Conservation (phyloP, 2,113 vertebrate species). For the Hiodon alosoides region DNA sequence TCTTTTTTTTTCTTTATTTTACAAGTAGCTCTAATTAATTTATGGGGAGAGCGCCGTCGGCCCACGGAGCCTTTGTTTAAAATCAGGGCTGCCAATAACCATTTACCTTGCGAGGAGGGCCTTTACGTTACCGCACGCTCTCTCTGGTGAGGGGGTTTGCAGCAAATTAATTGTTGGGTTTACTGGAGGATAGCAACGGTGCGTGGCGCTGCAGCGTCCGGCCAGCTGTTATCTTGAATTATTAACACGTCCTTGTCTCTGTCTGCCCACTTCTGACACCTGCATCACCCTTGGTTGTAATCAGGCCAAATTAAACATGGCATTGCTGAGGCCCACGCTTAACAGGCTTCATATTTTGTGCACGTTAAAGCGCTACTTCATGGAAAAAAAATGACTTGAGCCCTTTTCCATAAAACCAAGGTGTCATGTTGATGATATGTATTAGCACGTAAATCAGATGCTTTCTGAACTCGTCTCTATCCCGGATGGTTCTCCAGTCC, state of each 20-base stretch:
- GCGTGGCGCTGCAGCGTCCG: neutral
- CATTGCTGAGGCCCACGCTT: neutral
- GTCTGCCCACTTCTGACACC: neutral
- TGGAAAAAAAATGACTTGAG: too few relatives aligned
- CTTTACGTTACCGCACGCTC: conserved; percentile 7
- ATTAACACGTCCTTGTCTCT: neutral
- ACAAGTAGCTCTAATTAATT: conserved; percentile 79
- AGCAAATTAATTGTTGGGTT: conserved; percentile 3
- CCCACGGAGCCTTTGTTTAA: conserved; percentile 21
- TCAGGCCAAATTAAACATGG: neutral
- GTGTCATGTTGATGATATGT: too few relatives aligned
- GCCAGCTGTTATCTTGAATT: neutral
- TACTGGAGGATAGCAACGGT: neutral
- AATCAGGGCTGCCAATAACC: conserved; percentile 1
- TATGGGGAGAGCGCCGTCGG: conserved; percentile 34
- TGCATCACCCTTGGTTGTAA: neutral
- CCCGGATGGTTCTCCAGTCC: too few relatives aligned
- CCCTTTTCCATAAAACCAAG: too few relatives aligned
- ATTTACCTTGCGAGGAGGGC: conserved; percentile 7
- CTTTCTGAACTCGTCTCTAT: too few relatives aligned
- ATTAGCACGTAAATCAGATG: too few relatives aligned
- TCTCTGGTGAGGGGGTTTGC: neutral
- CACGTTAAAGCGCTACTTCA: too few relatives aligned
- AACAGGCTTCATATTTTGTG: too few relatives aligned
- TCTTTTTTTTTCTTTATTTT: conserved; percentile 79